Evolutionary conservation across 2,113 vertebrate species (phyloP), one percentile per base, ranked within the genome.

Genomic region (Rhadina sibilatrix): DNA sequence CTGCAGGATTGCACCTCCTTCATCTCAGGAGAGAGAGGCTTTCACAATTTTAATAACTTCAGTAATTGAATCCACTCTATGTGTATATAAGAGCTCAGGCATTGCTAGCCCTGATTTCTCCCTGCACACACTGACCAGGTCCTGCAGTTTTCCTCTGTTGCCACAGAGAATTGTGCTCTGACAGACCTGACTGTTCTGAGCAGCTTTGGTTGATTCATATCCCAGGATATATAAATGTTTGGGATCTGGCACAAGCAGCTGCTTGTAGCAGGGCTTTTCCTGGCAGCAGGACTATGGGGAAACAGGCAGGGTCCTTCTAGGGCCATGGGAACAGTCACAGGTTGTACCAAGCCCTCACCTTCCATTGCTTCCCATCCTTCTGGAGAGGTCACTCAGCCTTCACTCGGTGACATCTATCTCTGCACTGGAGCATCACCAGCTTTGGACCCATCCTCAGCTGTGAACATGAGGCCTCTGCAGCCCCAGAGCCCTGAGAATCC

Each of bases 201-300:
- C 18, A 71, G 3, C 27, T 79, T 11, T 24, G 53, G 9, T 4
- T 35, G 27, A 20, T n/a, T 44, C 18, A 6, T 5, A 28, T 75
- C 35, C 44, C 5, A 14, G 7, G 3, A 23, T 3, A 30, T 0
- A 18, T 3, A 52, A 60, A n/a, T 4, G 3, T n/a, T 69, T 30
- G 69, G 52, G 59, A 56, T 27, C 30, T 81, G 57, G 33, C 10
- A 8, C 10, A 42, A 22, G 19, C 28, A 47, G 54, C 56, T 65
- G 22, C 42, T 30, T 2, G 1, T 2, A 70, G 53, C 3, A 33
- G 64, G 25, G 11, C 15, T 64, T 31, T 33, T 70, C 56, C 66
- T 28, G 23, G 47, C 47, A 38, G 10, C 53, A 33, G 9, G 15
- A 5, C 64, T 7, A 1, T 3, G 30, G 60, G 37, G 23, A 71